Evolutionary conservation across 2,797 vertebrate species (phyloP).

Genomic region (Mormyrops attenuatus): DNA sequence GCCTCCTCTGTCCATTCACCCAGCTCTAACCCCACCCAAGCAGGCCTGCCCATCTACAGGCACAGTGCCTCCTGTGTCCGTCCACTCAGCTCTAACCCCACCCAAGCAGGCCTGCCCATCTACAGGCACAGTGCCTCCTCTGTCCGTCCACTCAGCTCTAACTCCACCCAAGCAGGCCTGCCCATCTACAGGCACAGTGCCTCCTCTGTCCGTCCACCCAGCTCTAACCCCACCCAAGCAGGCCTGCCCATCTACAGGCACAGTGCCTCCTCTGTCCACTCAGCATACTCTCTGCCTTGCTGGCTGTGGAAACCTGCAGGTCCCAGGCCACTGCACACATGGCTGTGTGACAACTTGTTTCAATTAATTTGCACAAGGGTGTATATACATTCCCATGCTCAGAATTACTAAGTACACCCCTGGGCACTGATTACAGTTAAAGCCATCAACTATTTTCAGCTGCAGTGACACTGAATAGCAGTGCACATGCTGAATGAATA

Average conservation of each 20-base stretch:
- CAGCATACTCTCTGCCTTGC: not conserved
- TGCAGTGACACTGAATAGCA: not conserved
- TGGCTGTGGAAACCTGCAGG: not conserved
- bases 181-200: too few species aligned
- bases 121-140: too few species aligned
- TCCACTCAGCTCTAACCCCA: too few species aligned
- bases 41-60: too few species aligned
- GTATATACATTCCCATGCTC: not conserved
- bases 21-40: too few species aligned
- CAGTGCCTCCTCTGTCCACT: not conserved
- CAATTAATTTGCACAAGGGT: not conserved
- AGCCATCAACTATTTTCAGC: not conserved
- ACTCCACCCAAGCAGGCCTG: too few species aligned
- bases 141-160: too few species aligned
- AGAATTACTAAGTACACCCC: not conserved
- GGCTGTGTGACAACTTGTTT: not conserved
- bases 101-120: too few species aligned
- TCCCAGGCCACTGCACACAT: not conserved
- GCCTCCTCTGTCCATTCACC: too few species aligned
- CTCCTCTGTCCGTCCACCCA: not conserved
- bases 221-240: not conserved
- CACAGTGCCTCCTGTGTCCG: too few species aligned
- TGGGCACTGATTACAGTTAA: constrained; percentile 10
- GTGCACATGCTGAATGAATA: not conserved
- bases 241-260: not conserved